Base-by-base conservation (phyloP, 2,888 invertebrate species). In the Nebria salina region DNA sequence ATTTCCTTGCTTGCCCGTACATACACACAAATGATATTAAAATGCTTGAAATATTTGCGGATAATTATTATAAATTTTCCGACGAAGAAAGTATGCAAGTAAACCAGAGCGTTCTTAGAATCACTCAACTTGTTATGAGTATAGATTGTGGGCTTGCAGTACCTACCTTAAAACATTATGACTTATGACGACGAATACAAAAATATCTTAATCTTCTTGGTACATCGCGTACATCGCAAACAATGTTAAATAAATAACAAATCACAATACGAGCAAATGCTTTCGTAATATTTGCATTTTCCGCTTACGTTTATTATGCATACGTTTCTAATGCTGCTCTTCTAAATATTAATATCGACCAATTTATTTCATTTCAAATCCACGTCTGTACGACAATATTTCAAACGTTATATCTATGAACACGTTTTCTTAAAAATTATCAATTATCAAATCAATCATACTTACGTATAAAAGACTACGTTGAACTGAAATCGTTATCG, bases 61-160 rank as follows among this genome's bases (percentile, higher is more conserved):
- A 80, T 80, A 75, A 80, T 80, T 80, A 75, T 75, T 80, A 75
- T 65, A 80, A 42, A 80, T 25, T 74, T 75, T 75, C 72, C 41
- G 26, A 66, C 43, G 75, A 75, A 75, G 70, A 41, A 43, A 72
- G 34, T 54, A 54, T 54, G 54, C 54, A 54, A 54, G 54, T 54
- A 54, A 54, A 54, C 54, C 54, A 54, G 13, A 54, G 54, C 8
- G 7, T 13, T 54, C 54, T 54, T 7, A 54, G 54, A 54, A 54
- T 54, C 54, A 54, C 7, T 54, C 54, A 7, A 3, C 7, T 54
- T 54, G 9, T 9, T 43, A 8, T 43, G 9, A 43, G 20, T 20
- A 34, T 34, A 34, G 34, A 34, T 34, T 5, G 34, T 34, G 34
- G 34, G 4, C 34, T 5, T 54, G 54, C 54, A 54, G 7, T 54